Percentiles rank a stretch among this genome's conserved stretches.
Conservation (phyloP, 1,140 invertebrate genomes). For the Formica exsecta region DNA sequence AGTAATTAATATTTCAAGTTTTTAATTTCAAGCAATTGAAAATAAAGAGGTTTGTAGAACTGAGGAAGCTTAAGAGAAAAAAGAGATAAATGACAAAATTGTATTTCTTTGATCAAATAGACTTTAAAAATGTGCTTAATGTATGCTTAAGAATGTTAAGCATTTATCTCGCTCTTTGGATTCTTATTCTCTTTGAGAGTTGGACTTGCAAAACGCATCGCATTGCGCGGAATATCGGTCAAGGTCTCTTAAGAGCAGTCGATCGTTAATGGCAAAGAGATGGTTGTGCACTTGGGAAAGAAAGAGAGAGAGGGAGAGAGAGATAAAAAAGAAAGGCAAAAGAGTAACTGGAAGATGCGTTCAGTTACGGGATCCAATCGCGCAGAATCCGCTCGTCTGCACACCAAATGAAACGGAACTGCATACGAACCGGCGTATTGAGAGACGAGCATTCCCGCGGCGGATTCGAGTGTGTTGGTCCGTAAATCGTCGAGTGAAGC, state of each 20-base stretch:
- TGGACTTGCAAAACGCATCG: not conserved
- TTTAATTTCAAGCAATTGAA: not conserved
- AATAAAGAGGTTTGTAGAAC: not conserved
- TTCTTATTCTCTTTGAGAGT: not conserved
- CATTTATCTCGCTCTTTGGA: not conserved
- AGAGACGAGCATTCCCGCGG: constrained; percentile 95
- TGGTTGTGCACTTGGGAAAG: not conserved
- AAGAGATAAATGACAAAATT: not conserved
- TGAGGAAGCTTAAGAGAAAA: not conserved
- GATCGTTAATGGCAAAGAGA: constrained; percentile 56
- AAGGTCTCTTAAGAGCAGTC: constrained; percentile 28
- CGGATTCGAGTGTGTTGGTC: constrained; percentile 97
- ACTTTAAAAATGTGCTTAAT: not conserved
- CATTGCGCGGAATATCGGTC: constrained; percentile 31
- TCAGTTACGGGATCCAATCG: constrained; percentile 20
- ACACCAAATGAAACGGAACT: constrained; percentile 23
- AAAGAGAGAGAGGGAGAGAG: not conserved
- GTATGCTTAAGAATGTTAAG: not conserved
- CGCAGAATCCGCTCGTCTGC: constrained; percentile 11
- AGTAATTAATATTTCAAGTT: not conserved
- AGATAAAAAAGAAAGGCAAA: not conserved
- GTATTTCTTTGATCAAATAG: not conserved
- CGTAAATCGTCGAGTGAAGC: constrained; percentile 96
- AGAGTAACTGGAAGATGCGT: not conserved
- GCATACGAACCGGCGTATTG: constrained; percentile 92